Evolutionary conservation across 2,797 vertebrate genomes (phyloP), one percentile per base, ranked within the genome.

Genomic region (Spea hammondii): DNA sequence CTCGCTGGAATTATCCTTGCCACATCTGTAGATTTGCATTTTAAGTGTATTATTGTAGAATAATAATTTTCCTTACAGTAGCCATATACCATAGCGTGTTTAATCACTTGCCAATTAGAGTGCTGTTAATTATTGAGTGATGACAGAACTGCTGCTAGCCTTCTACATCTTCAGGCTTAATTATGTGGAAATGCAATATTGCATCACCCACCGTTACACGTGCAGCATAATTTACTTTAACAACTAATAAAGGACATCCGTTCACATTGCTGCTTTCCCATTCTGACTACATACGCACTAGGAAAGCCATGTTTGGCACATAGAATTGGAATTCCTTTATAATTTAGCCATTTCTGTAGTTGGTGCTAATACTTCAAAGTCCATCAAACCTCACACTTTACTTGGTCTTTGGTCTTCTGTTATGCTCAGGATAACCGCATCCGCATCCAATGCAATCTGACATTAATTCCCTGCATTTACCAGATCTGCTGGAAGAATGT

Each of bases 1-100:
- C 12, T 2, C 12, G 12, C 12, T 13, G 55, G n/a, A 57, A 57
- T 57, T 57, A 57, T 13, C 55, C n/a, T 57, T 57, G 55, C 55
- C 60, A 78, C 77, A 80, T 74, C 66, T 75, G 77, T 62, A 14
- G 5, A 75, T 72, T 68, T 66, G 68, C 72, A 80, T 75, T 74
- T 53, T 75, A 57, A 76, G n/a, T 68, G 51, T 59, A 76, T 76
- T 69, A 70, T 7, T 10, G 72, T 17, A 72, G 4, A 8, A 54
- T 47, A 77, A 76, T 67, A 4, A 76, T 72, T 77, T 74, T 10
- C 7, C 13, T 68, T 68, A 68, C 9, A 68, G 71, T 60, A 62
- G 64, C 48, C 45, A 14, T 7, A n/a, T 2, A 69, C 53, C 72
- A 9, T 51, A 54, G 60, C 57, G 50, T 66, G 79, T 6, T 45